Evolutionary conservation across 2,888 invertebrate genomes (phyloP).

Genomic region (Aphrophora alni): DNA sequence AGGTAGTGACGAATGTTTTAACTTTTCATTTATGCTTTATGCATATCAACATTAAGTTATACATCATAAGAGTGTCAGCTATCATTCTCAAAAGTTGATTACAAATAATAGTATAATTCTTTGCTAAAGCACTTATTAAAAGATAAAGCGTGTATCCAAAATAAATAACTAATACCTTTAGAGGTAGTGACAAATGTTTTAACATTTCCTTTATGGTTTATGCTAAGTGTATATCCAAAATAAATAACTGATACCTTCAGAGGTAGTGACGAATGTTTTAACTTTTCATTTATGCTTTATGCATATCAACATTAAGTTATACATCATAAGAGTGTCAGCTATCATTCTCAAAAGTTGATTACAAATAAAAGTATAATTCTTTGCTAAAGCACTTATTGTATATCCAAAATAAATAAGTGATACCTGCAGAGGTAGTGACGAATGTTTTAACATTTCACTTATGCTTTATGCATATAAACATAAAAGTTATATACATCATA

Average conservation of each 20-base stretch:
- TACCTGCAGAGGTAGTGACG: constrained; percentile 16
- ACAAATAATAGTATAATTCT: no score
- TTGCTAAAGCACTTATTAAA: no score
- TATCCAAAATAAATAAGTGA: not conserved
- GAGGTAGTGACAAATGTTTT: constrained; percentile 31
- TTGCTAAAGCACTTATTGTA: no score
- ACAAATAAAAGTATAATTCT: no score
- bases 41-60: no score
- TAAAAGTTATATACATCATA: not conserved
- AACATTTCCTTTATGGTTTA: no score
- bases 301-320: not conserved
- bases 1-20: constrained; percentile 24
- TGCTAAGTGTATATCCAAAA: no score
- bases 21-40: constrained; percentile 2
- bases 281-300: not conserved
- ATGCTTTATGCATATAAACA: not conserved
- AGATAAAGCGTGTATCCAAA: no score
- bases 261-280: no score
- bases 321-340: not conserved
- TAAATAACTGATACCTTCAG: no score
- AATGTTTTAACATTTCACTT: constrained; percentile 16
- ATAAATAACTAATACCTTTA: not conserved
- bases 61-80: no score
- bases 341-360: not conserved
- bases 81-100: no score